Evolutionary conservation across 1,140 invertebrate genomes (phyloP).

Genomic region (Drosophila kanapiae): DNA sequence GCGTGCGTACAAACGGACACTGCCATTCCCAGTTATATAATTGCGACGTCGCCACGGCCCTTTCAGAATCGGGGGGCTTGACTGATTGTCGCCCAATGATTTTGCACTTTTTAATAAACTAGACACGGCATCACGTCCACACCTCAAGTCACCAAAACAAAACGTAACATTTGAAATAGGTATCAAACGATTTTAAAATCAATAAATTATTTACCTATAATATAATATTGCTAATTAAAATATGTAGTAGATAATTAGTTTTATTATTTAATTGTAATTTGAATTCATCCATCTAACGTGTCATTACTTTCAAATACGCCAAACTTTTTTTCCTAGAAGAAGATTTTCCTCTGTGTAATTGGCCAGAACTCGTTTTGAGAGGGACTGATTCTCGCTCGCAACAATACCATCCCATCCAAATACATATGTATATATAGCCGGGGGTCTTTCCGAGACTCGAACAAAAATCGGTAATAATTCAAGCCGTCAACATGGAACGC

Average conservation of each 20-base stretch:
- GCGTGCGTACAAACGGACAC: not conserved
- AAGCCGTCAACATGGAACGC: constrained; percentile 87
- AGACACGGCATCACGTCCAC: constrained; percentile 17
- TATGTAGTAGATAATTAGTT: not conserved
- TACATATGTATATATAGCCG: constrained; percentile 39
- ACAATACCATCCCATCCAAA: not conserved
- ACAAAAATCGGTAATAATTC: not conserved
- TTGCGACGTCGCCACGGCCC: not conserved
- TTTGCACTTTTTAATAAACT: constrained; percentile 12
- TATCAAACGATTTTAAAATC: not conserved
- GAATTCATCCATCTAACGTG: not conserved
- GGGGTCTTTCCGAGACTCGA: not conserved
- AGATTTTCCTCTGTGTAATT: constrained; percentile 10
- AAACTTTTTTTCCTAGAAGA: not conserved
- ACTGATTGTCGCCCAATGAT: constrained; percentile 15
- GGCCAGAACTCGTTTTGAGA: constrained; percentile 18
- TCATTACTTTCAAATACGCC: too few species aligned
- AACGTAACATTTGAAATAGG: not conserved
- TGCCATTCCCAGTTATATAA: constrained; percentile 9
- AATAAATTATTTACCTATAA: too few species aligned
- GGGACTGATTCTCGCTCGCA: constrained; percentile 3
- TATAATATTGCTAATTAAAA: too few species aligned
- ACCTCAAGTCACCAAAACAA: constrained; percentile 6
- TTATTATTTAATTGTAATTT: not conserved
- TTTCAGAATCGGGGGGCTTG: not conserved